Conservation (phyloP, 2,113 vertebrate genomes). For the Glareola pratincola region DNA sequence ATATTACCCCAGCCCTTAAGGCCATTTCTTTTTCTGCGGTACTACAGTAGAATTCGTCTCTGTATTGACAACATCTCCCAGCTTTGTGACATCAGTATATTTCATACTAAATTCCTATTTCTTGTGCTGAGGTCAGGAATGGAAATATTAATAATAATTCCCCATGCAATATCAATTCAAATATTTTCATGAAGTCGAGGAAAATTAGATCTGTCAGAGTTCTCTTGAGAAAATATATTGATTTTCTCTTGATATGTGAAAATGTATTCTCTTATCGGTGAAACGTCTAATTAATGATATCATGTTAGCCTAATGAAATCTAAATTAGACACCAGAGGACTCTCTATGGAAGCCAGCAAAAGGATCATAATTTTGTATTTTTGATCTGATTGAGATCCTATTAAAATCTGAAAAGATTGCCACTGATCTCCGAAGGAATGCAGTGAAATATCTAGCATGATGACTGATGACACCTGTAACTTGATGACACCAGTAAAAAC, state of each 20-base stretch:
- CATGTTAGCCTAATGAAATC: conserved; percentile 31
- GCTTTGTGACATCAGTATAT: background rate
- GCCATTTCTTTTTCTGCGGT: background rate
- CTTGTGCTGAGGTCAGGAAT: background rate
- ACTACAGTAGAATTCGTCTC: background rate
- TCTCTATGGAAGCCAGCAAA: background rate
- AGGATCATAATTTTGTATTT: conserved; percentile 9
- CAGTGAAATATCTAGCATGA: background rate
- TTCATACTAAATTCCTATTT: background rate
- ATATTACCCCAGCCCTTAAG: background rate
- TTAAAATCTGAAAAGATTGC: background rate
- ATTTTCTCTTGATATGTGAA: conserved; percentile 40
- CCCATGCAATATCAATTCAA: background rate
- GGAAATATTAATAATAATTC: conserved; percentile 43
- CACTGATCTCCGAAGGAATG: background rate
- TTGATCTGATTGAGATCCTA: background rate
- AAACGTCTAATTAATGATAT: conserved; percentile 42
- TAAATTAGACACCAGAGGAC: conserved; percentile 28
- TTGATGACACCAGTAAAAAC: background rate
- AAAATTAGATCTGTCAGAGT: conserved; percentile 29
- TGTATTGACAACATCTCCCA: background rate
- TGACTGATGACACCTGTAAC: background rate
- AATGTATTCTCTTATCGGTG: conserved; percentile 21
- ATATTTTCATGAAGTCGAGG: conserved; percentile 8
- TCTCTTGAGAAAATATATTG: background rate